Percentiles rank a stretch among this genome's conserved stretches.
These are phyloP conservation scores for Peromyscus leucopus DNA, from an alignment of 2,113 vertebrate species.

Conservation along the genomic window DNA sequence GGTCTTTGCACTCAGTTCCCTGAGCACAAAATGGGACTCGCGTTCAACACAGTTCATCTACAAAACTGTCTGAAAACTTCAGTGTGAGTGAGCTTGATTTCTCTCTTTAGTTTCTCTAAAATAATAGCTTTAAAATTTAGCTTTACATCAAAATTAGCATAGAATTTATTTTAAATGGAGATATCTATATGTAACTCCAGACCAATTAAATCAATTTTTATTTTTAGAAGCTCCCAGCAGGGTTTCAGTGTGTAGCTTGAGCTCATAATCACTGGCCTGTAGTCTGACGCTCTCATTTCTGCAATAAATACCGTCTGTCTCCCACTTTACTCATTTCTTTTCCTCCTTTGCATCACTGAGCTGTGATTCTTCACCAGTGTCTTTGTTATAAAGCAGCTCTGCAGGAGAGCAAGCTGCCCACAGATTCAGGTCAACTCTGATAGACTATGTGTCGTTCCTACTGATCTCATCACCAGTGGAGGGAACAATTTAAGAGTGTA, in stretches of 20 bases:
- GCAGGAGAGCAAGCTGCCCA: background rate
- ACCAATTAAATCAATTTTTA: conserved; percentile 3
- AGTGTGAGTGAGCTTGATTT: background rate
- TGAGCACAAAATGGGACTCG: background rate
- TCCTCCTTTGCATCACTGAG: background rate
- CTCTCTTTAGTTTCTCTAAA: background rate
- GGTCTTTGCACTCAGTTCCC: background rate
- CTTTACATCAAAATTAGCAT: conserved; percentile 13
- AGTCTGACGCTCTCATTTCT: background rate
- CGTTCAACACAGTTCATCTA: background rate
- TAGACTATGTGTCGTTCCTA: background rate
- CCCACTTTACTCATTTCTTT: background rate
- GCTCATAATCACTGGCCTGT: background rate
- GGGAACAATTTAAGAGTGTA: background rate
- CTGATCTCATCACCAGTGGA: background rate
- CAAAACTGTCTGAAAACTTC: background rate
- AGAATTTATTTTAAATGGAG: background rate
- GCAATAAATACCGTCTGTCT: background rate
- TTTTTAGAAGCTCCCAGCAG: background rate
- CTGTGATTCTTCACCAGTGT: background rate
- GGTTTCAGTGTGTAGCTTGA: background rate
- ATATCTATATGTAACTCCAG: background rate
- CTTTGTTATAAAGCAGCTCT: conserved; percentile 23
- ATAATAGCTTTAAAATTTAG: background rate
- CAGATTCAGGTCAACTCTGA: background rate